Conservation (phyloP, 2,888 invertebrate genomes). For the Liposcelis brunnea region DNA sequence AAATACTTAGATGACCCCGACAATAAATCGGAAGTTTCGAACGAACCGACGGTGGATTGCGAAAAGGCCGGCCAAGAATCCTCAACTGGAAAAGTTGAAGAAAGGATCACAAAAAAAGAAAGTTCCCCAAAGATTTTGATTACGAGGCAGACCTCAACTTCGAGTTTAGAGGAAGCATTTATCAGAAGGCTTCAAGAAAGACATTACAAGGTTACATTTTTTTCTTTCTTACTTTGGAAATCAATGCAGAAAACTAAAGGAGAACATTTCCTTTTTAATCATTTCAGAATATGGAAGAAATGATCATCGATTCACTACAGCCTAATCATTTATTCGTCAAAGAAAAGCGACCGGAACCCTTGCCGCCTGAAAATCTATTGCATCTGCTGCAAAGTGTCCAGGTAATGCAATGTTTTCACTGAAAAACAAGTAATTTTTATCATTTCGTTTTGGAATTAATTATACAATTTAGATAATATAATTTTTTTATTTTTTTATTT, state of each 20-base stretch:
- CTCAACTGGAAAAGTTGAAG: neutral
- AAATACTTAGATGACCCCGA: neutral
- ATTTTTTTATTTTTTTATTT: constrained; percentile 12
- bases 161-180: constrained; percentile 17
- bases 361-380: constrained; percentile 22
- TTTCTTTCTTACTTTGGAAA: too few relatives aligned
- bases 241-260: too few relatives aligned
- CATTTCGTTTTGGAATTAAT: constrained; percentile 19
- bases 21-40: neutral
- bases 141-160: constrained; percentile 20
- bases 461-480: too few relatives aligned
- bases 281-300: constrained; percentile 7
- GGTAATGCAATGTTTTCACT: constrained; percentile 19
- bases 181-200: neutral
- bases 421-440: too few relatives aligned
- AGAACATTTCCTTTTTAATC: too few relatives aligned
- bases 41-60: too few relatives aligned
- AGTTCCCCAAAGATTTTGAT: constrained; percentile 5
- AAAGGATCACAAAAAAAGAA: neutral
- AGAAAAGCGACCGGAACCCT: constrained; percentile 21
- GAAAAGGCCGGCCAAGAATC: neutral
- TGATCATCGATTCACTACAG: neutral
- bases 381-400: constrained; percentile 23
- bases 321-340: constrained; percentile 1
- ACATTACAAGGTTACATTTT: neutral